Evolutionary conservation across 2,797 vertebrate species (phyloP).

Genomic region (Typhlichthys eigenmanni): DNA sequence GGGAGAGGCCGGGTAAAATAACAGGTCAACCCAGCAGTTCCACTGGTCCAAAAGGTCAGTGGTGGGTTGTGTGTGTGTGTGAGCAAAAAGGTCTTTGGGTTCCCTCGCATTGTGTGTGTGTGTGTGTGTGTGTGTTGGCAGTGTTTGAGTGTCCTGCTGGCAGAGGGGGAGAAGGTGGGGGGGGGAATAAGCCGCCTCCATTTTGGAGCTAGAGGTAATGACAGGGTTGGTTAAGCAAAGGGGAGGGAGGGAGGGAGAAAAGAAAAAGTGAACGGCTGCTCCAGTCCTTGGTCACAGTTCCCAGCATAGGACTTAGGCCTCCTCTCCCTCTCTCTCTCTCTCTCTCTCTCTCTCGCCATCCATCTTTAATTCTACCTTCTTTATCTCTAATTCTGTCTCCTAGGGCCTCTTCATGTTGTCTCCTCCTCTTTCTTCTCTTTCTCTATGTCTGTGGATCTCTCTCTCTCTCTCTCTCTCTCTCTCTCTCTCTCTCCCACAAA

Average conservation of each 20-base stretch:
- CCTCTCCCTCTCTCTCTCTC: neutral
- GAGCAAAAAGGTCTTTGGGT: neutral
- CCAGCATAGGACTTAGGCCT: slow-evolving; percentile 38
- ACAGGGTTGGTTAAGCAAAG: slow-evolving; percentile 68
- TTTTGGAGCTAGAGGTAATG: slow-evolving; percentile 71
- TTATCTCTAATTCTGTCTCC: neutral
- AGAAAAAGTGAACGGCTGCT: slow-evolving; percentile 33
- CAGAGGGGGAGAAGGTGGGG: slow-evolving; percentile 56
- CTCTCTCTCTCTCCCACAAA: slow-evolving; percentile 39
- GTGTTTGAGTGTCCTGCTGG: slow-evolving; percentile 62
- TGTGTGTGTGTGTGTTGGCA: slow-evolving; percentile 68
- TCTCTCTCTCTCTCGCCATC: neutral
- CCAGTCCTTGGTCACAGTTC: slow-evolving; percentile 38
- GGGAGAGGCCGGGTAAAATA: slow-evolving; percentile 8
- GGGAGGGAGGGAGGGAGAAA: slow-evolving; percentile 62
- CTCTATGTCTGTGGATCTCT: slow-evolving; percentile 30
- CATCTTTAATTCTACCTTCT: neutral
- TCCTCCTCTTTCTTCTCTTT: neutral
- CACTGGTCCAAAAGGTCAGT: slow-evolving; percentile 3
- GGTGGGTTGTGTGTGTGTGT: slow-evolving; percentile 12
- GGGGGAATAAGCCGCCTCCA: slow-evolving; percentile 69
- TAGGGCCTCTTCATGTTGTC: neutral
- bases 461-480: slow-evolving; percentile 16
- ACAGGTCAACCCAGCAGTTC: slow-evolving; percentile 10
- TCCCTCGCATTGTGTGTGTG: slow-evolving; percentile 25